Conservation (phyloP, 2,888 invertebrate species). For the Stenoptilia bipunctidactyla region DNA sequence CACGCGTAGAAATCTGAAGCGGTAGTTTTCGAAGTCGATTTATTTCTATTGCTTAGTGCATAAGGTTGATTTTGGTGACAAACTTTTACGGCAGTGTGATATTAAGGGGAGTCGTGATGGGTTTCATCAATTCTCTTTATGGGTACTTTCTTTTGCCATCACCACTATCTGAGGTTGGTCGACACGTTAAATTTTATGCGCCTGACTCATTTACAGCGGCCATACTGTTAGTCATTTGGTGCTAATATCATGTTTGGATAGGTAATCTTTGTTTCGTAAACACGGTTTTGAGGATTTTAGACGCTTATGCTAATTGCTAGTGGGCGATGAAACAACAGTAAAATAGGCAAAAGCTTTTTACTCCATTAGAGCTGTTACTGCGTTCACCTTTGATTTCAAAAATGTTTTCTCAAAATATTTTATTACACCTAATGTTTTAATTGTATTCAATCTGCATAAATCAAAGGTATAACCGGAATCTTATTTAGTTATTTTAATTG, state of each 20-base stretch:
- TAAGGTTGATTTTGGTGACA: conserved; percentile 5
- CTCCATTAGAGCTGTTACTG: neutral
- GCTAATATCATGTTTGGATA: neutral
- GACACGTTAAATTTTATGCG: conserved; percentile 61
- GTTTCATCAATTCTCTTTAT: conserved; percentile 61
- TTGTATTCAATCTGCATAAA: neutral
- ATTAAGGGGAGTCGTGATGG: conserved; percentile 30
- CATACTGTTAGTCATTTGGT: neutral
- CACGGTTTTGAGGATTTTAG: neutral
- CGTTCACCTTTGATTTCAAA: neutral
- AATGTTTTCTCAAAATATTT: neutral
- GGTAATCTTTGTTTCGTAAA: conserved; percentile 1
- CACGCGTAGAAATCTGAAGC: neutral
- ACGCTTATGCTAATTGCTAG: neutral
- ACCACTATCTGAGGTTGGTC: conserved; percentile 48
- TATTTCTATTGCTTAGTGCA: conserved; percentile 2
- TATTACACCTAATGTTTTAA: neutral
- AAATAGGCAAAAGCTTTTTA: neutral
- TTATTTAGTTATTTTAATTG: neutral
- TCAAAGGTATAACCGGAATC: neutral
- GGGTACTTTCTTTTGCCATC: conserved; percentile 52
- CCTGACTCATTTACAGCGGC: conserved; percentile 46
- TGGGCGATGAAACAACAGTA: neutral
- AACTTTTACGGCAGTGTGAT: conserved; percentile 18
- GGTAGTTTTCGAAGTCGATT: neutral